Evolutionary conservation across 92 coral and sea anemone genomes (phyloP).

Genomic region (Porites evermanni): DNA sequence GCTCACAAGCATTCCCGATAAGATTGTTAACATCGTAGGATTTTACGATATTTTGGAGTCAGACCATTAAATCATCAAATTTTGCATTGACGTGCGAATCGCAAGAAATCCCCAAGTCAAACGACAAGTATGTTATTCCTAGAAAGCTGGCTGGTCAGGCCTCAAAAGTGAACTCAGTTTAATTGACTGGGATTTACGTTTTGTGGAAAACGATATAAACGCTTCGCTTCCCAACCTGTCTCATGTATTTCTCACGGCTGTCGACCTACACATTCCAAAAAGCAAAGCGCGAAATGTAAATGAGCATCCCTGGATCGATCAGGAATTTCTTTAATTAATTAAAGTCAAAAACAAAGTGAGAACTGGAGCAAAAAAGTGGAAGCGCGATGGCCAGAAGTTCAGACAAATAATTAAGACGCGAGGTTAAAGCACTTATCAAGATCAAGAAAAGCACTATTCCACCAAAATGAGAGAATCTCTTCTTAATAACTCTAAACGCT

Average conservation of each 20-base stretch:
- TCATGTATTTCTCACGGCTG: slow-evolving; percentile 72
- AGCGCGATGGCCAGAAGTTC: no score
- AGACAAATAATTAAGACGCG: no score
- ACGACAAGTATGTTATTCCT: slow-evolving; percentile 64
- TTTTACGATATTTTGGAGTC: not conserved
- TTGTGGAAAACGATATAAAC: slow-evolving; percentile 54
- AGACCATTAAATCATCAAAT: no score
- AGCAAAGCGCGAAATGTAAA: slow-evolving; percentile 30
- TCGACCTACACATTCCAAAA: slow-evolving; percentile 61
- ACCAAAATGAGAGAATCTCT: no score
- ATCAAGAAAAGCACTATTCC: no score
- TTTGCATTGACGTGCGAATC: no score
- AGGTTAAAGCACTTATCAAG: no score
- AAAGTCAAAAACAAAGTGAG: slow-evolving; percentile 3
- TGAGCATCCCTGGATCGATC: slow-evolving; percentile 73
- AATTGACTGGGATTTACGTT: slow-evolving; percentile 74
- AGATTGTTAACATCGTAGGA: not conserved
- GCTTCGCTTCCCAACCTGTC: slow-evolving; percentile 66
- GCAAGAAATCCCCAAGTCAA: not conserved
- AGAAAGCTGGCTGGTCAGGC: slow-evolving; percentile 68
- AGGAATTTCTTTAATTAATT: slow-evolving; percentile 48
- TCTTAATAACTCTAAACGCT: no score
- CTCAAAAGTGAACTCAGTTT: slow-evolving; percentile 53
- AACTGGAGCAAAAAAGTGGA: not conserved
- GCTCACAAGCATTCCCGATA: no score